Base-by-base conservation (phyloP, 2,113 vertebrate genomes). In the Anguilla japonica region DNA sequence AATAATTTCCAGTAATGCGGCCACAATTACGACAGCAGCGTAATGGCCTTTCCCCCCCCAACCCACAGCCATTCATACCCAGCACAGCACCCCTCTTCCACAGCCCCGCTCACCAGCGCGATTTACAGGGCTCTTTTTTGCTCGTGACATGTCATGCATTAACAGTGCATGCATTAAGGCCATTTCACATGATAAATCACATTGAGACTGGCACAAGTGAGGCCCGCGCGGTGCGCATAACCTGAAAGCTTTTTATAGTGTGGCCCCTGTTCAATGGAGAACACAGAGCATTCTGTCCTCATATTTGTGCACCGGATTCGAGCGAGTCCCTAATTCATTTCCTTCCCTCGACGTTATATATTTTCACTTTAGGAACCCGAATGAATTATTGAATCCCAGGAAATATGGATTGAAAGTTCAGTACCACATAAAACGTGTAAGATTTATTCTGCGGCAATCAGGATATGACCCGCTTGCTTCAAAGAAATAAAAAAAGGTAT, bases 391-490 rank as follows among this genome's bases (percentile, higher is more conserved):
- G 60, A 67, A 67, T 22, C 60, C 71, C n/a, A 8, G 2, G n/a
- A 75, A 75, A 75, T 34, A 26, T 13, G 26, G 26, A 75, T 26
- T 34, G 71, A 75, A n/a, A 75, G 71, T 75, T 75, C 26, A 34
- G n/a, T 13, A 1, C 26, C 71, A 29, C 11, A 34, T 34, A 75
- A 34, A n/a, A 75, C 26, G 22, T 75, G 71, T 75, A 75, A 75
- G 26, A 75, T 75, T n/a, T 34, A 75, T 75, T 75, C 71, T 9
- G 7, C n/a, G 26, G n/a, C 71, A 75, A 75, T 75, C 71, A 34
- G 34, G 71, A 75, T 75, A 75, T 75, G 71, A 75, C 71, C 71
- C 34, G 71, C 71, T 75, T 34, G 71, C n/a, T 75, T 75, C 71
- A 75, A 75, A 34, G 71, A 75, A 34, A n/a, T 29, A 75, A 75